Percentiles rank a stretch among this genome's conserved stretches.
Evolutionary conservation across 1,140 invertebrate genomes (phyloP).

Genomic region (Pinna nobilis): DNA sequence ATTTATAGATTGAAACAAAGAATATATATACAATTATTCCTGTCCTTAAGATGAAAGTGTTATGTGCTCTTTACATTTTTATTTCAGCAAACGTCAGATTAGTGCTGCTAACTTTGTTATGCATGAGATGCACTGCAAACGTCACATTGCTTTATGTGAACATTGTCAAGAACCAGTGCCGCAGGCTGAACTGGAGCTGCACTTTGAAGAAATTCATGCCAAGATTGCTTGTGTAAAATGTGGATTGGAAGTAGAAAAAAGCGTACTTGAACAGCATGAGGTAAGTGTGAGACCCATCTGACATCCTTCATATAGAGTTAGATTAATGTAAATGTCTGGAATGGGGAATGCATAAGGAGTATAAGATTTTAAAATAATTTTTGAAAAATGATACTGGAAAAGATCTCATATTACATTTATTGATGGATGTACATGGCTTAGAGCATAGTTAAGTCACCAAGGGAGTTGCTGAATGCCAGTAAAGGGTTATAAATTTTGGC

Average conservation of each 20-base stretch:
- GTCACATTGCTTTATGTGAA: slow-evolving; percentile 74
- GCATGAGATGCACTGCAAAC: slow-evolving; percentile 76
- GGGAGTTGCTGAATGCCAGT: no score
- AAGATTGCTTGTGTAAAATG: slow-evolving; percentile 73
- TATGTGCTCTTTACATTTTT: no score
- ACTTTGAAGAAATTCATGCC: slow-evolving; percentile 73
- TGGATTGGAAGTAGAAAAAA: slow-evolving; percentile 70
- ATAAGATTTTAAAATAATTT: no score
- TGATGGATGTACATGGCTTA: not conserved
- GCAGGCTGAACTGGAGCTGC: slow-evolving; percentile 70
- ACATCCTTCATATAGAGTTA: not conserved
- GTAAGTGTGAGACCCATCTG: slow-evolving; percentile 64
- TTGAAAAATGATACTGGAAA: no score
- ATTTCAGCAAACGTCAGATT: slow-evolving; percentile 74
- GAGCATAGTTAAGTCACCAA: no score
- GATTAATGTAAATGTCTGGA: not conserved
- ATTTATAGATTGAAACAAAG: no score
- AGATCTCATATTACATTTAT: no score
- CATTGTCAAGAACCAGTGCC: slow-evolving; percentile 75
- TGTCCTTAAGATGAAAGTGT: no score
- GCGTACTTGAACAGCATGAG: slow-evolving; percentile 73
- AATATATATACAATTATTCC: no score
- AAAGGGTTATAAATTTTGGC: no score
- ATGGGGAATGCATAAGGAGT: no score
- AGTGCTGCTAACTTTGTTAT: slow-evolving; percentile 73